Conservation (phyloP, 2,113 vertebrate genomes). For the Megaceryle maxima region DNA sequence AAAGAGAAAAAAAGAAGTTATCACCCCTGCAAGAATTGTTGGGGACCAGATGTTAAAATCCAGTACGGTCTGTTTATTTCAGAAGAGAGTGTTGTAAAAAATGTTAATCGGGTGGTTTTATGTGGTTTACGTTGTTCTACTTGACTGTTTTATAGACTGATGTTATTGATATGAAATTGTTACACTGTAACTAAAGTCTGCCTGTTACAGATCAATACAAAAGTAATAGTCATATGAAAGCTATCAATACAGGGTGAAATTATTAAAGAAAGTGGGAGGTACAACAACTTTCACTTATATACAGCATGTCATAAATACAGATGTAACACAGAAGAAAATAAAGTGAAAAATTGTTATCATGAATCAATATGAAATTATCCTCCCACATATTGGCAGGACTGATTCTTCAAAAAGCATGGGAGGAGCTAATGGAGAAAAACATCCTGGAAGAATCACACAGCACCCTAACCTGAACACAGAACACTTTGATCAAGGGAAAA, state of each 20-base stretch:
- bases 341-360: background rate
- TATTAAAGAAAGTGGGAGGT: background rate
- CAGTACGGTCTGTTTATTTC: conserved; percentile 41
- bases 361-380: background rate
- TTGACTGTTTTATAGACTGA: conserved; percentile 5
- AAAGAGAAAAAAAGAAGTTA: background rate
- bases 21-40: conserved; percentile 40
- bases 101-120: conserved; percentile 52
- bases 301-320: background rate
- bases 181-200: conserved; percentile 27
- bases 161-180: background rate
- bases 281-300: background rate
- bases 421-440: background rate
- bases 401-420: fast-evolving
- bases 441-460: background rate
- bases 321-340: background rate
- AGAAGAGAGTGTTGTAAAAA: conserved; percentile 37
- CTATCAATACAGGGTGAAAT: background rate
- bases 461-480: background rate
- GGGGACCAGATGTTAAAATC: conserved; percentile 62
- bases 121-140: background rate
- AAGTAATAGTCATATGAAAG: background rate
- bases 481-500: background rate
- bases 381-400: background rate
- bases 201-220: background rate